Base-by-base conservation (phyloP, 2,888 invertebrate species). In the Trachelus troglodyta region DNA sequence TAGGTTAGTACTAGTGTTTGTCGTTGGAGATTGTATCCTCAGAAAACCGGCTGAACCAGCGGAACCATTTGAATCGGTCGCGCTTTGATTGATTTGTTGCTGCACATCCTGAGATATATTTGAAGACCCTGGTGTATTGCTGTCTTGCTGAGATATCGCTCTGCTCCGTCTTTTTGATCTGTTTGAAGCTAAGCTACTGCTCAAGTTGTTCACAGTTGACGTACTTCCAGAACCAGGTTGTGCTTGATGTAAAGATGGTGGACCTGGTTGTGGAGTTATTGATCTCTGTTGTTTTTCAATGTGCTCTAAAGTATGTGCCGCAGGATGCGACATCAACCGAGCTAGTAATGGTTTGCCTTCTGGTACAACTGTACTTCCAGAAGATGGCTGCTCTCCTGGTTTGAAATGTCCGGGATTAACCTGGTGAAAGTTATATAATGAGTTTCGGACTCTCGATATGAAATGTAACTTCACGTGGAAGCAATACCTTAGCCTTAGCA, bases 231-330 rank as follows among this genome's bases (percentile, higher is more conserved):
- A n/a, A 31, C 85, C 85, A 33, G 83, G 76, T 73, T 87, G 87
- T 23, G 86, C 83, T 35, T 83, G 56, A 40, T 83, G 81, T 3
- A 82, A 69, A n/a, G 82, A 76, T 33, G 83, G 78, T 23, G 69
- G 79, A 31, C 81, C 75, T 4, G 90, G 89, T 75, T 95, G 94
- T 0, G 96, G 96, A 23, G 96, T 96, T 56, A 95, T 94, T 31
- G 96, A 95, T 76, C 96, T 93, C 86, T 97, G 97, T 85, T 95
- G 95, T 87, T 97, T 97, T 89, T 98, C 98, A 88, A 98, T 96
- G 89, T 98, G 97, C 89, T 97, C 97, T 0, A 97, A 95, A 77
- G 95, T 95, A 89, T 96, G 96, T 23, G 96, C 91, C 11, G 91
- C 97, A 0, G 97, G 96, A 88, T 96, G 95, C 69, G 97, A 96